Conservation (phyloP, 2,113 vertebrate genomes). For the Aythya baeri region DNA sequence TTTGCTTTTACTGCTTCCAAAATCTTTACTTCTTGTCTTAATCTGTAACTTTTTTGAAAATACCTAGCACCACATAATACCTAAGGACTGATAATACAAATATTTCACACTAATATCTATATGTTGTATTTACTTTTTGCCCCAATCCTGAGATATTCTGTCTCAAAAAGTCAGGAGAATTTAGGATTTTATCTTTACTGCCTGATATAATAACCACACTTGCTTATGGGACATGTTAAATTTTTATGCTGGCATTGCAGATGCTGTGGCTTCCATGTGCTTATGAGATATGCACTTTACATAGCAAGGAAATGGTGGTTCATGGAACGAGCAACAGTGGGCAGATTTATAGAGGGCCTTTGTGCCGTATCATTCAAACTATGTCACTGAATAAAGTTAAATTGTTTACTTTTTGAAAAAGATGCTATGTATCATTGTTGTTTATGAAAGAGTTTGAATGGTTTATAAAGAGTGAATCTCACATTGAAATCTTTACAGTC, state of each 20-base stretch:
- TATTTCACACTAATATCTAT: neutral
- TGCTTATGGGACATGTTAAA: neutral
- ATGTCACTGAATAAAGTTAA: neutral
- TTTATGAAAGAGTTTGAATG: neutral
- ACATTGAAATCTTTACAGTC: neutral
- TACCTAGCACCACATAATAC: neutral
- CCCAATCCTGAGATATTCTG: neutral
- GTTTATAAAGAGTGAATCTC: neutral
- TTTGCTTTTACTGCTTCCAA: neutral
- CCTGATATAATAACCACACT: neutral
- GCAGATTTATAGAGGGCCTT: neutral
- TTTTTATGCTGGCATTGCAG: neutral
- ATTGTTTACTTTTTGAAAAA: neutral
- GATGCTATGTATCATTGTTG: rapidly evolving
- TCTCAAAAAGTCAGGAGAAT: neutral
- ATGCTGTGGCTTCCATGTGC: neutral
- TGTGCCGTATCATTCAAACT: neutral
- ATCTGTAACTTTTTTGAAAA: neutral
- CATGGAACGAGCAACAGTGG: neutral
- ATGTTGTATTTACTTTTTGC: neutral
- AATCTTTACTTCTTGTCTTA: neutral
- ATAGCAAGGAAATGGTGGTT: neutral
- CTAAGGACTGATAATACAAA: neutral
- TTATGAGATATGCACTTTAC: neutral
- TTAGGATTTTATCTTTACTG: neutral